Evolutionary conservation across 2,797 vertebrate species (phyloP).

Genomic region (Sebastolobus alascanus): DNA sequence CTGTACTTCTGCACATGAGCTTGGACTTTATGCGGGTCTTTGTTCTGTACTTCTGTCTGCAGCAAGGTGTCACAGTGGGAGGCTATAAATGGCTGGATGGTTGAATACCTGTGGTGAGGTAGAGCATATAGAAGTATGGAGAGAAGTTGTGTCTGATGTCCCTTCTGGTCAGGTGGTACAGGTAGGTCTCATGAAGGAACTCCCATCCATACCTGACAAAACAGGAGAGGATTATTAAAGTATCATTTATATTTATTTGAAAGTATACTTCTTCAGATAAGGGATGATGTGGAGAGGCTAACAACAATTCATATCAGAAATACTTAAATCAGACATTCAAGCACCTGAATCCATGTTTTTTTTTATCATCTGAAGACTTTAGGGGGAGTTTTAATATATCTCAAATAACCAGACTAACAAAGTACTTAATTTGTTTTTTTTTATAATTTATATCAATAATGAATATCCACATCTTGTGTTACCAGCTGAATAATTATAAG

Average conservation of each 20-base stretch:
- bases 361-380: background rate
- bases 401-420: background rate
- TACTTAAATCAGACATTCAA: background rate
- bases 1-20: background rate
- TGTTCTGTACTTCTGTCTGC: background rate
- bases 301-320: background rate
- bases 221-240: conserved; percentile 5
- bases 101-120: conserved; percentile 86
- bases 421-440: background rate
- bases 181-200: conserved; percentile 93
- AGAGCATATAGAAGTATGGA: conserved; percentile 97
- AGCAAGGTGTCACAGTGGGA: background rate
- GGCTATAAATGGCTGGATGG: background rate
- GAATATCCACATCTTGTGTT: background rate
- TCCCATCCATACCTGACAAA: conserved; percentile 91
- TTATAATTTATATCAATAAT: background rate
- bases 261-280: background rate
- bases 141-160: conserved; percentile 98
- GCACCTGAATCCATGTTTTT: background rate
- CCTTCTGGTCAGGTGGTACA: conserved; percentile 93
- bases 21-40: background rate
- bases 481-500: background rate
- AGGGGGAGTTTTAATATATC: background rate
- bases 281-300: background rate
- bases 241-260: too few species aligned